These are phyloP conservation scores for Malthinus flaveolus DNA, from an alignment of 2,888 invertebrate genomes.

Conservation along the genomic window DNA sequence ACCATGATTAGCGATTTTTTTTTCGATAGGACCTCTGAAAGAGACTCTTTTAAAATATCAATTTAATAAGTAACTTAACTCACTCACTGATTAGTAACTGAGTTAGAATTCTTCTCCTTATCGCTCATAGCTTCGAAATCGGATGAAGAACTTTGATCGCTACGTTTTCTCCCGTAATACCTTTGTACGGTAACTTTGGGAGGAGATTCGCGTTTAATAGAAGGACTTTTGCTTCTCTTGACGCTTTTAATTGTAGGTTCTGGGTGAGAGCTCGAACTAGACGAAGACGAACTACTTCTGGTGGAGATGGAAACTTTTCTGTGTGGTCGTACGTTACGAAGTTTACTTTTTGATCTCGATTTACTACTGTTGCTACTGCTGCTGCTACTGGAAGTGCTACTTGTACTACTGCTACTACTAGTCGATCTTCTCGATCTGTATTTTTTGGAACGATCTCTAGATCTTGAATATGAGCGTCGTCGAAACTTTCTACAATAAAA, in stretches of 20 bases:
- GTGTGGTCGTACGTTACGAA: too few relatives aligned
- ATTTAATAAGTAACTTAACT: background rate
- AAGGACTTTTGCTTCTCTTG: conserved; percentile 34
- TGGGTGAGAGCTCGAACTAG: conserved; percentile 40
- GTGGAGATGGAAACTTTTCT: background rate
- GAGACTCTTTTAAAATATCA: background rate
- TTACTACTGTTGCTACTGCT: conserved; percentile 14
- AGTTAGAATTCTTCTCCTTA: conserved; percentile 38
- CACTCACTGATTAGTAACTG: background rate
- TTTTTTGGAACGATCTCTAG: conserved; percentile 36
- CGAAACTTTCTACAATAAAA: conserved; percentile 1
- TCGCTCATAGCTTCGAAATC: conserved; percentile 49
- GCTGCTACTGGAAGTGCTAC: conserved; percentile 9
- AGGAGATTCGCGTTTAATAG: conserved; percentile 41
- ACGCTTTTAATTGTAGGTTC: conserved; percentile 13
- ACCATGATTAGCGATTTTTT: conserved; percentile 60
- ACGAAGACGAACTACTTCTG: conserved; percentile 34
- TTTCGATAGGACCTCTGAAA: conserved; percentile 54
- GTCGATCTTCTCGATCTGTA: conserved; percentile 30
- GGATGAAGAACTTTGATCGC: conserved; percentile 59
- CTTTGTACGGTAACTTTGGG: conserved; percentile 55
- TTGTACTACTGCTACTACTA: conserved; percentile 9
- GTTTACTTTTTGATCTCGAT: conserved; percentile 17
- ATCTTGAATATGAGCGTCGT: conserved; percentile 17
- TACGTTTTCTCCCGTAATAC: conserved; percentile 62